Evolutionary conservation across 2,888 invertebrate species (phyloP).

Genomic region (Thymelicus sylvestris): DNA sequence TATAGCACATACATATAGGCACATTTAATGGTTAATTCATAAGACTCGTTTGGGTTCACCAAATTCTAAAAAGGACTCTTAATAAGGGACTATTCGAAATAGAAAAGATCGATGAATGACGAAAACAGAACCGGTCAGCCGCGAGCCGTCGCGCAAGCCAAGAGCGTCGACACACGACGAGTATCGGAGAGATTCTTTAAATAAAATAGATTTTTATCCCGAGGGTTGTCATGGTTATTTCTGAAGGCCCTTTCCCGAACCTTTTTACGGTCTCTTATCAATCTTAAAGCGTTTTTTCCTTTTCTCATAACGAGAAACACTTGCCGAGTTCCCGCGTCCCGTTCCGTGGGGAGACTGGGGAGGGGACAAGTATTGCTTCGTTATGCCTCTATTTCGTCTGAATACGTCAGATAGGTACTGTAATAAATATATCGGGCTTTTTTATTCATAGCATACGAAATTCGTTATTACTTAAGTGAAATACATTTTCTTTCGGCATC

Average conservation of each 20-base stretch:
- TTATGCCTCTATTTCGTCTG: constrained; percentile 4
- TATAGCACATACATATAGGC: too few relatives aligned
- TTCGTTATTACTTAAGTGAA: neutral
- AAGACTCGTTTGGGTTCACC: too few relatives aligned
- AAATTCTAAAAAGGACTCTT: too few relatives aligned
- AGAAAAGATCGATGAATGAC: too few relatives aligned
- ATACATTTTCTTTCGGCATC: neutral
- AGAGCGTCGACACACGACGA: too few relatives aligned
- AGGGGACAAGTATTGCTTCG: constrained; percentile 1
- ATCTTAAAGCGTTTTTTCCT: constrained; percentile 57
- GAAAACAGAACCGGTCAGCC: too few relatives aligned
- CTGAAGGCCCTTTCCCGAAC: constrained; percentile 47
- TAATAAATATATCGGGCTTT: neutral
- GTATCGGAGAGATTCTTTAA: constrained; percentile 34
- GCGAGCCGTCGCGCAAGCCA: too few relatives aligned
- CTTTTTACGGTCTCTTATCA: constrained; percentile 63
- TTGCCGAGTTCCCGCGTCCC: constrained; percentile 48
- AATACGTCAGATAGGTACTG: neutral
- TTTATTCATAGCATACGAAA: neutral
- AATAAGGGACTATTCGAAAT: too few relatives aligned
- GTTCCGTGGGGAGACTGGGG: constrained; percentile 25
- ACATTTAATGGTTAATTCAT: too few relatives aligned
- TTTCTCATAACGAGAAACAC: constrained; percentile 62
- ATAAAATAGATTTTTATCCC: constrained; percentile 47
- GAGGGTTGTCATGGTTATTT: constrained; percentile 38